These are phyloP conservation scores for Acrobasis suavella DNA, from an alignment of 2,888 invertebrate genomes.

Conservation along the genomic window DNA sequence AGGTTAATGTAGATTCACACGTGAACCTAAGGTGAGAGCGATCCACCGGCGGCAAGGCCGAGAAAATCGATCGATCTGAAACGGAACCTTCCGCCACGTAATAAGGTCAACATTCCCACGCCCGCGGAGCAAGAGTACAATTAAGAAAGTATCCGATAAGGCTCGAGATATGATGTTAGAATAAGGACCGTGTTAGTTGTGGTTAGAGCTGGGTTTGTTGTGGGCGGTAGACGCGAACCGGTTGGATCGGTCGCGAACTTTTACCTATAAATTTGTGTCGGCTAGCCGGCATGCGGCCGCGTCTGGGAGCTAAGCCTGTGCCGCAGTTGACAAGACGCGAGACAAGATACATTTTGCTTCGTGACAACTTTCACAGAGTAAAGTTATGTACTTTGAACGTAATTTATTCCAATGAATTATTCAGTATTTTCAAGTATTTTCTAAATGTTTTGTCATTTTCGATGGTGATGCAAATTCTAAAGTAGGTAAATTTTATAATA, in stretches of 20 bases:
- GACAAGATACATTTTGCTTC: constrained; percentile 25
- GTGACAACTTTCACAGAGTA: constrained; percentile 19
- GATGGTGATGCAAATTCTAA: not conserved
- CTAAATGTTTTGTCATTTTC: constrained; percentile 13
- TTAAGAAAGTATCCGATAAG: constrained; percentile 81
- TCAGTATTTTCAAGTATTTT: constrained; percentile 5
- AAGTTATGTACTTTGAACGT: constrained; percentile 16
- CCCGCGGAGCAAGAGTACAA: constrained; percentile 63
- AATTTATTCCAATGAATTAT: constrained; percentile 19
- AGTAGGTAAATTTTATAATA: constrained; percentile 5
- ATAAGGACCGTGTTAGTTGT: constrained; percentile 52
- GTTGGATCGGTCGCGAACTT: constrained; percentile 80
- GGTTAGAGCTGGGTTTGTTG: constrained; percentile 56
- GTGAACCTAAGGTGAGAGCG: constrained; percentile 80
- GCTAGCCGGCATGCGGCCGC: constrained; percentile 65
- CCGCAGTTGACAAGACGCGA: constrained; percentile 47
- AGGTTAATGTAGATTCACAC: constrained; percentile 79
- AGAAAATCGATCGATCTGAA: constrained; percentile 60
- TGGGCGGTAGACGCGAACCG: constrained; percentile 53
- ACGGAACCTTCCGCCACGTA: constrained; percentile 56
- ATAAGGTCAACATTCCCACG: constrained; percentile 72
- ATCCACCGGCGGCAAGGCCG: constrained; percentile 80
- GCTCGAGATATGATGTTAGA: constrained; percentile 45
- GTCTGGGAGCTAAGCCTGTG: constrained; percentile 65
- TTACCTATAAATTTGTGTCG: constrained; percentile 83